Conservation (phyloP, 37 sponge, comb jelly and placozoan species). For the Axinella damicornis region DNA sequence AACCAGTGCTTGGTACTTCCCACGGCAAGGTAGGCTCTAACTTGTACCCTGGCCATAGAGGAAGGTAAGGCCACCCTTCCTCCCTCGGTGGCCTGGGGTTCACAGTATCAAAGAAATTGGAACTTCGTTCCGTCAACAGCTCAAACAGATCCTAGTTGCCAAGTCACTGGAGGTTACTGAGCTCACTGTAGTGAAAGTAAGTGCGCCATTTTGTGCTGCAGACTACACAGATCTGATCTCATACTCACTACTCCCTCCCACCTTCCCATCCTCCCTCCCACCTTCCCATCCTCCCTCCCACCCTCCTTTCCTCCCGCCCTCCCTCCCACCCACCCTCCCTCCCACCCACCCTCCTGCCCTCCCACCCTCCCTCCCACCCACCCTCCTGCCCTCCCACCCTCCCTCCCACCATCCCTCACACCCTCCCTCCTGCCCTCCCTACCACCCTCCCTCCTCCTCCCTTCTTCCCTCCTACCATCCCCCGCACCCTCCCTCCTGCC, state of each 20-base stretch:
- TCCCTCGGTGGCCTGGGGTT: too few relatives aligned
- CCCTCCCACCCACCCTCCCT: neutral
- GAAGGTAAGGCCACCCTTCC: too few relatives aligned
- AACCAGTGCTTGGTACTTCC: constrained; percentile 16
- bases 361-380: neutral
- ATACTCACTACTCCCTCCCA: neutral
- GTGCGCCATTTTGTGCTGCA: neutral
- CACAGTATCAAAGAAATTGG: too few relatives aligned
- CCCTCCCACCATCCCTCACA: constrained; percentile 7
- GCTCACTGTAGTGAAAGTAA: constrained; percentile 57
- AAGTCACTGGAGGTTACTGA: constrained; percentile 40
- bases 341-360: neutral
- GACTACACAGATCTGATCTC: neutral
- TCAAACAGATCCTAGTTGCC: constrained; percentile 24
- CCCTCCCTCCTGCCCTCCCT: neutral
- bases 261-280: neutral
- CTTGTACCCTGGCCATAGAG: too few relatives aligned
- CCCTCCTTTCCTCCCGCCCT: neutral
- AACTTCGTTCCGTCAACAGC: constrained; percentile 39
- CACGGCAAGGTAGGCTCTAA: constrained; percentile 26
- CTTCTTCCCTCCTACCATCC: too few relatives aligned
- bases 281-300: neutral
- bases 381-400: neutral
- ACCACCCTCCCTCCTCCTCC: neutral
- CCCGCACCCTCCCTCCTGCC: too few relatives aligned